phyloP scores from a whole-genome alignment of 2,113 vertebrate genomes.

The Gasterosteus aculeatus region DNA sequence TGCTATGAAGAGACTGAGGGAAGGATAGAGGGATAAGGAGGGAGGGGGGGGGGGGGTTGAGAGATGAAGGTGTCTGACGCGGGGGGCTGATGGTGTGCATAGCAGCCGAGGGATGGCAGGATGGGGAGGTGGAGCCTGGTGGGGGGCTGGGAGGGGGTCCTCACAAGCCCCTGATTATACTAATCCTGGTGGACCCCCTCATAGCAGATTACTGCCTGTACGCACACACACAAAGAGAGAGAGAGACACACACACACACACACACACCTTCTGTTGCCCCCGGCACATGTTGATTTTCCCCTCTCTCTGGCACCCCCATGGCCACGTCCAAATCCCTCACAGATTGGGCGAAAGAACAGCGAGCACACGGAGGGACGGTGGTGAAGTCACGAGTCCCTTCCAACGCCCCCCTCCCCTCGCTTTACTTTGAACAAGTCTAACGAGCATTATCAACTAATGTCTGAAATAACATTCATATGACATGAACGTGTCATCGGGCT shows the following conservation, averaged over 20 bases:
- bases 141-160: slow-evolving; percentile 43
- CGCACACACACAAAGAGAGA: slow-evolving; percentile 31
- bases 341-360: slow-evolving; percentile 48
- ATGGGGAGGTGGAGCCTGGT: slow-evolving; percentile 51
- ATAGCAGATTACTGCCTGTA: slow-evolving; percentile 63
- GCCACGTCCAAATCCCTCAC: slow-evolving; percentile 55
- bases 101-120: slow-evolving; percentile 56
- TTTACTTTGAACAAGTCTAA: slow-evolving; percentile 9
- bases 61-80: slow-evolving; percentile 47
- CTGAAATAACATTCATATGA: neutral
- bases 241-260: slow-evolving; percentile 14
- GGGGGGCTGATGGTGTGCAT: slow-evolving; percentile 53
- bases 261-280: slow-evolving; percentile 65
- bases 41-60: slow-evolving; percentile 24
- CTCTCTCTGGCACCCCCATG: slow-evolving; percentile 43
- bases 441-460: neutral
- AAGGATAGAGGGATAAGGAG: slow-evolving; percentile 58
- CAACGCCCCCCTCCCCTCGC: neutral
- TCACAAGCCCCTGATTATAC: slow-evolving; percentile 73
- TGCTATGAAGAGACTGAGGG: slow-evolving; percentile 45
- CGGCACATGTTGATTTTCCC: slow-evolving; percentile 69
- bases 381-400: slow-evolving; percentile 8
- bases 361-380: neutral
- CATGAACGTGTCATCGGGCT: neutral
- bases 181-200: slow-evolving; percentile 74